Conservation (phyloP, 2,888 invertebrate species). For the Tromatobia lineatoria region DNA sequence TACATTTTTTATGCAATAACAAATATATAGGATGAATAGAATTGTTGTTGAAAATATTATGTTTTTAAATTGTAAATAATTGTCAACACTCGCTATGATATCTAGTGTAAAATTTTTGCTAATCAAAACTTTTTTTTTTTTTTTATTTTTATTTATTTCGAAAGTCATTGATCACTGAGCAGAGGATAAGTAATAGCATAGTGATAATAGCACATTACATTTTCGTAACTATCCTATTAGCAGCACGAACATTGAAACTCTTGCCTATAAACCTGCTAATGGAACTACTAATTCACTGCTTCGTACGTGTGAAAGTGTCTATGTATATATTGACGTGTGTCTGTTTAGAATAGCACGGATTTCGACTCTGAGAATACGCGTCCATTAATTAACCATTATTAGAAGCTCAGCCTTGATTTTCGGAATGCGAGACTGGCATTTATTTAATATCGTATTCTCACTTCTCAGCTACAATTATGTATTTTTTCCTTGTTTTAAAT, state of each 20-base stretch:
- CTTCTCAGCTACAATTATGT: not conserved
- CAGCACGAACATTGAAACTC: not conserved
- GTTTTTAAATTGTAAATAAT: too few species aligned
- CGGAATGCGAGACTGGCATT: not conserved
- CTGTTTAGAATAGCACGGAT: not conserved
- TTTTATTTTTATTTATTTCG: not conserved
- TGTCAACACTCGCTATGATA: not conserved
- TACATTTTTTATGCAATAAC: too few species aligned
- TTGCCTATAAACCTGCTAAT: constrained; percentile 20
- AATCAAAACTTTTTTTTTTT: not conserved
- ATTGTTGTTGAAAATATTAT: too few species aligned
- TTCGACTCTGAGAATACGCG: constrained; percentile 14
- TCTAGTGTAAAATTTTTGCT: not conserved
- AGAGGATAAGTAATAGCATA: too few species aligned
- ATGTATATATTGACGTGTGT: not conserved
- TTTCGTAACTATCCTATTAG: not conserved
- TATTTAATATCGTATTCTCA: not conserved
- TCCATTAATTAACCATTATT: constrained; percentile 16
- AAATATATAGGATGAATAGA: too few species aligned
- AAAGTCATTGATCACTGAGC: not conserved
- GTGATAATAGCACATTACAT: not conserved
- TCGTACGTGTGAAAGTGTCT: not conserved
- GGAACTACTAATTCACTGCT: constrained; percentile 20
- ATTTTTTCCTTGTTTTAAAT: not conserved
- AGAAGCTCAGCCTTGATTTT: not conserved